Base-by-base conservation (phyloP, 2,113 vertebrate genomes). In the Oreamnos americanus region DNA sequence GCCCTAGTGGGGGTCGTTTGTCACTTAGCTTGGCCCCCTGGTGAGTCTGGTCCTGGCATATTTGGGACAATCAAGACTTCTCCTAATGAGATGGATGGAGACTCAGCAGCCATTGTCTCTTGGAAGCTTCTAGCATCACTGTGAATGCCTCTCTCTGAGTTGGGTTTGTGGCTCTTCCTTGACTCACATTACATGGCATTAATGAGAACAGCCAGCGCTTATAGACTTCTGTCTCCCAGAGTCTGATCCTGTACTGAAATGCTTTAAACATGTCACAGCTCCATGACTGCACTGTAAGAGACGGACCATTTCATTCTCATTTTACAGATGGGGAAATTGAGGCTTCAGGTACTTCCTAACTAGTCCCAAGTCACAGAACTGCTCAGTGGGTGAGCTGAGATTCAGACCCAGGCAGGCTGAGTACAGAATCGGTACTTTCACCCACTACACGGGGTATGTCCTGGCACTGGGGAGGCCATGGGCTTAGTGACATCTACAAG, bases 391-490 rank as follows among this genome's bases (percentile, higher is more conserved):
- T 62, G 58, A n/a, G 81, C 43, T 81, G 51, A 67, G 23, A 55
- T 25, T 85, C 53, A n/a, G 19, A 64, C 12, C 30, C 28, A 84
- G 76, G 39, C 13, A 51, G 30, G 74, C 55, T 60, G 33, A 83
- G 60, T 4, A 30, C 6, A 33, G 16, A 92, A 12, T 55, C 5
- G 0, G 13, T 15, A 26, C 0, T 28, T 60, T 81, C 45, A 16
- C 26, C 13, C 49, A 43, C 39, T 12, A 0, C 28, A 6, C 1
- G 8, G 8, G 26, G 19, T 15, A 15, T 1, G 0, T 74, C 14
- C 82, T n/a, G 47, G n/a, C 45, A 2, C 43, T 23, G 21, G 12
- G 57, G 57, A 67, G 21, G 16, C 33, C 16, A 1, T 0, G 1
- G 64, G 21, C 25, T n/a, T 5, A 57, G 74, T 28, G 49, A 78